Evolutionary conservation across 2,113 vertebrate genomes (phyloP), one percentile per base, ranked within the genome.

Genomic region (Lichenostomus cassidix): DNA sequence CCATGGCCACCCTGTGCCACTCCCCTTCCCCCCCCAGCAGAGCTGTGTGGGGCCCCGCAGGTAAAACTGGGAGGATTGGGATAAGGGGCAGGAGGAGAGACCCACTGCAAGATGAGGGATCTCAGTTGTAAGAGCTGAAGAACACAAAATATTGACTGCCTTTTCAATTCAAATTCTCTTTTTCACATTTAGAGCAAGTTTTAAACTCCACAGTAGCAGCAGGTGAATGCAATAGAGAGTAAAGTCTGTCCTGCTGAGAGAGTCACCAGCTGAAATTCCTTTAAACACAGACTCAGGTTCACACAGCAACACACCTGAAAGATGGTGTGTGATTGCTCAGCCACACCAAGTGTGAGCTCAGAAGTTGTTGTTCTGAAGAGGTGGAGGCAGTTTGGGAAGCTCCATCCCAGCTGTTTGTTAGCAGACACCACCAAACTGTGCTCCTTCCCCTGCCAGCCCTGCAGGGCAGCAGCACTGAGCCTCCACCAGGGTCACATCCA

Each of bases 1-100:
- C 7, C 2, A 0, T 7, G 2, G 3, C 31, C 9, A 2, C 7
- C n/a, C 53, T 6, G 5, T 6, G 15, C 22, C 23, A 10, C 8
- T 27, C 64, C 5, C 4, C 27, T 4, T 3, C 19, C 27, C 25
- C 28, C 27, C 60, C 8, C 7, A 42, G 47, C 15, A 69, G 16
- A 10, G 29, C n/a, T 22, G 18, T 10, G 2, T 10, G 27, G 37
- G 1, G 0, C 27, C 49, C 50, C 58, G 53, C n/a, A 7, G 17
- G 31, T 13, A 62, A 25, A 62, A 6, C 14, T 1, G 18, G 0
- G 11, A 71, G 9, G 21, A 11, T 0, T 41, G 24, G 52, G n/a
- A 10, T 2, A 23, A 70, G 18, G 16, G 10, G 2, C 19, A 18
- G 1, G 8, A 87, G 33, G 12, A 75, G 21, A 31, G 5, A 39